These are phyloP conservation scores for Pantherophis vulpinus DNA, from an alignment of 2,797 vertebrate species.

Conservation along the genomic window DNA sequence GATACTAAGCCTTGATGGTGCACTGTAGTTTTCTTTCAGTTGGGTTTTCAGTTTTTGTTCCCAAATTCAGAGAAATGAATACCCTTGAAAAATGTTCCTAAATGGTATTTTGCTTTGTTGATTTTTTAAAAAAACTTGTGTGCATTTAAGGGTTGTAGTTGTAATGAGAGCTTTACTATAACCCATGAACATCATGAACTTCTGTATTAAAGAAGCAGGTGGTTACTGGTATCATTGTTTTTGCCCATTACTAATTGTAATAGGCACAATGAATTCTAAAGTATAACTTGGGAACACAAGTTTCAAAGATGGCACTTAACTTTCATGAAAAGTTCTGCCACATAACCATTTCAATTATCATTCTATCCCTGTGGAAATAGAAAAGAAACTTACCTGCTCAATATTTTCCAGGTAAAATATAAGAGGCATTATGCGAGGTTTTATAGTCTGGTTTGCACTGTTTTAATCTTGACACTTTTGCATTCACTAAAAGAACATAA, in stretches of 20 bases:
- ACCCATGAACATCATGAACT: constrained; percentile 67
- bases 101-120: constrained; percentile 32
- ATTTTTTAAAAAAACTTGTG: constrained; percentile 65
- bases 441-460: constrained; percentile 39
- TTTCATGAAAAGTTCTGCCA: constrained; percentile 66
- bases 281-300: constrained; percentile 67
- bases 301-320: constrained; percentile 67
- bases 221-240: constrained; percentile 54
- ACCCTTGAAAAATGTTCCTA: constrained; percentile 61
- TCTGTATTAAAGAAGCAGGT: constrained; percentile 71
- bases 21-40: constrained; percentile 48
- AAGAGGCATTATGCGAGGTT: constrained; percentile 67
- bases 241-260: constrained; percentile 58
- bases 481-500: neutral
- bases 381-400: constrained; percentile 71
- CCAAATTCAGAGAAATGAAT: constrained; percentile 57
- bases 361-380: constrained; percentile 70
- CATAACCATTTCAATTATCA: constrained; percentile 61
- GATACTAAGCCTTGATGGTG: constrained; percentile 47
- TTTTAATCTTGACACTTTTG: constrained; percentile 22
- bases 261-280: constrained; percentile 65
- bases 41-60: constrained; percentile 45
- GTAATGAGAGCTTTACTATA: constrained; percentile 65
- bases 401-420: constrained; percentile 59
- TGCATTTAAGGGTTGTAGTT: constrained; percentile 74